phyloP scores from a whole-genome alignment of 2,797 vertebrate genomes.

The Mus caroli region DNA sequence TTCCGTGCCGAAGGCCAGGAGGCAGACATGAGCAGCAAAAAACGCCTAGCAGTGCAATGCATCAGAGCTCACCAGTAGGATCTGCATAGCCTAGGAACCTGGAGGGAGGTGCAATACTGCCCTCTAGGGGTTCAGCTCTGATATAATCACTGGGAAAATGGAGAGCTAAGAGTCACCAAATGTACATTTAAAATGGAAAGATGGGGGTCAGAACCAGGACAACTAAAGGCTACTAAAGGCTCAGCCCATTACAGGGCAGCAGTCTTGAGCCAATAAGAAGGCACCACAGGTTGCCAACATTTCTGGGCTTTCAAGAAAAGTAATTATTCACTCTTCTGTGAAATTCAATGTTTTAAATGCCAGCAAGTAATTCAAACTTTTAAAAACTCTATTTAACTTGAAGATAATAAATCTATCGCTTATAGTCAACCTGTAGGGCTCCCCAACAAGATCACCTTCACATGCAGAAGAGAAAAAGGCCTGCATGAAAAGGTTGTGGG shows the following conservation, averaged over 20 bases:
- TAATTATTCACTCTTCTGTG: neutral
- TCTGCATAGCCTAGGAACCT: neutral
- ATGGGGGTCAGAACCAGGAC: neutral
- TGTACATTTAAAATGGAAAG: neutral
- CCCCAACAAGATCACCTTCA: neutral
- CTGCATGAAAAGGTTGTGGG: neutral
- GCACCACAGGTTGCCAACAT: neutral
- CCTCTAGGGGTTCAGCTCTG: conserved; percentile 65
- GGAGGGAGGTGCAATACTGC: conserved; percentile 43
- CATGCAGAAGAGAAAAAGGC: neutral
- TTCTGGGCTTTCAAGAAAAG: neutral
- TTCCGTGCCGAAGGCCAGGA: neutral
- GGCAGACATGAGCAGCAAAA: neutral
- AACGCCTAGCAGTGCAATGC: neutral
- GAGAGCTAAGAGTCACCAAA: neutral
- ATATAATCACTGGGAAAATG: neutral
- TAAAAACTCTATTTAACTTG: neutral
- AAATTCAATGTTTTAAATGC: conserved; percentile 16
- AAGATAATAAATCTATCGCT: neutral
- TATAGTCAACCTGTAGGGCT: neutral
- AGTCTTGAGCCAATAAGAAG: neutral
- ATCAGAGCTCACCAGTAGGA: neutral
- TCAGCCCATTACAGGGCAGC: accelerated
- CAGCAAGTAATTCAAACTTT: conserved; percentile 24
- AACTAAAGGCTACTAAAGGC: neutral